phyloP scores from a whole-genome alignment of 2,113 vertebrate genomes.

The Amphiprion ocellaris region DNA sequence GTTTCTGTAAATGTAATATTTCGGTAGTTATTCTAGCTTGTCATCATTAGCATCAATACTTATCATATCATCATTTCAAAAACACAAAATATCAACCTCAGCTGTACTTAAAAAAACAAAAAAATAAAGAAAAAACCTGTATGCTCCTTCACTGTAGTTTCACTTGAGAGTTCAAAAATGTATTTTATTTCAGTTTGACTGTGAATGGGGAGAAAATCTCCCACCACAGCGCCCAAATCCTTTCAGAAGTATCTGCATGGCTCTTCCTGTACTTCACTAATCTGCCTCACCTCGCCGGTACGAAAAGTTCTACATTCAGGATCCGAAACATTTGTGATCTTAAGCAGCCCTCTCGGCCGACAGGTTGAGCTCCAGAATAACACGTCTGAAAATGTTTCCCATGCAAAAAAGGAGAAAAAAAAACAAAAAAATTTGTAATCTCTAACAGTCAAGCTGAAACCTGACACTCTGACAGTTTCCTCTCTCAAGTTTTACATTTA shows the following conservation, averaged over 20 bases:
- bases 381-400: conserved; percentile 16
- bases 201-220: neutral
- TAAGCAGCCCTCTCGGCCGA: conserved; percentile 12
- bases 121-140: no score
- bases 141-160: no score
- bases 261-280: conserved; percentile 25
- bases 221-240: neutral
- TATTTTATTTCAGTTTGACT: conserved; percentile 1
- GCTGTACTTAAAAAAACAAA: no score
- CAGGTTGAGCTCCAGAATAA: conserved; percentile 46
- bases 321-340: conserved; percentile 20
- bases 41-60: no score
- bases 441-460: conserved; percentile 55
- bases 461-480: conserved; percentile 66
- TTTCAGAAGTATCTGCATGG: conserved; percentile 5
- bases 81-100: no score
- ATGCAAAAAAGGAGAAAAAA: conserved; percentile 25
- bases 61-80: no score
- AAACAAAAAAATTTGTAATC: conserved; percentile 56
- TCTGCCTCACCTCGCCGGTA: conserved; percentile 8
- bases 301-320: neutral
- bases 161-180: neutral
- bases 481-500: conserved; percentile 74
- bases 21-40: no score
- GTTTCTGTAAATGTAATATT: no score